Percentiles rank a stretch among this genome's conserved stretches.
phyloP scores from a whole-genome alignment of 2,888 invertebrate genomes.

The Latrodectus elegans region DNA sequence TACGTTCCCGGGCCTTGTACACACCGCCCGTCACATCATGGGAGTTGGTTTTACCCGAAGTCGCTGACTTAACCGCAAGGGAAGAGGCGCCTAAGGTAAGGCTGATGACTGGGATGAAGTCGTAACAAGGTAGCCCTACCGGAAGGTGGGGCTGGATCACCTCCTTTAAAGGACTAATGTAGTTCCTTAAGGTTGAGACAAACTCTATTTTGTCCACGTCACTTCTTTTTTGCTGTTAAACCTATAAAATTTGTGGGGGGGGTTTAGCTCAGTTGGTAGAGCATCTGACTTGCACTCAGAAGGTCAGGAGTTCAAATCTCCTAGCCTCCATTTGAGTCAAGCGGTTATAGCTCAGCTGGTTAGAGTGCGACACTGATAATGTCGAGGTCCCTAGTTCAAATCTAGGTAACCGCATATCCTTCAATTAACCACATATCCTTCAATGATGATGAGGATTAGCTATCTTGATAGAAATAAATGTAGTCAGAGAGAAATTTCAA shows the following conservation, averaged over 20 bases:
- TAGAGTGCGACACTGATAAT: constrained; percentile 11
- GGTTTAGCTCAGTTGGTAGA: background rate
- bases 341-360: constrained; percentile 20
- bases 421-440: too few relatives aligned
- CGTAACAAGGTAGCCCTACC: constrained; percentile 75
- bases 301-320: constrained; percentile 3
- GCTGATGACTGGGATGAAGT: constrained; percentile 73
- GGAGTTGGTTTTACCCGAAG: constrained; percentile 72
- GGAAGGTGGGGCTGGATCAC: constrained; percentile 74
- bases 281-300: constrained; percentile 8
- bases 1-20: constrained; percentile 74
- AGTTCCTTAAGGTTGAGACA: too few relatives aligned
- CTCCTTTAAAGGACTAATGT: constrained; percentile 70
- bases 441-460: too few relatives aligned
- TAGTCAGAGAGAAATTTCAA: too few relatives aligned
- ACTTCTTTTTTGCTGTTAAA: too few relatives aligned
- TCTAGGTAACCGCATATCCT: background rate
- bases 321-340: background rate
- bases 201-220: too few relatives aligned
- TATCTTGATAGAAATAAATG: too few relatives aligned
- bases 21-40: constrained; percentile 74
- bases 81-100: constrained; percentile 70
- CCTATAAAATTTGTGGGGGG: background rate
- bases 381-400: constrained; percentile 8
- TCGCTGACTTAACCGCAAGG: constrained; percentile 57